Percentiles rank a stretch among this genome's conserved stretches.
Evolutionary conservation across 2,113 vertebrate genomes (phyloP).

Genomic region (Opisthocomus hoazin): DNA sequence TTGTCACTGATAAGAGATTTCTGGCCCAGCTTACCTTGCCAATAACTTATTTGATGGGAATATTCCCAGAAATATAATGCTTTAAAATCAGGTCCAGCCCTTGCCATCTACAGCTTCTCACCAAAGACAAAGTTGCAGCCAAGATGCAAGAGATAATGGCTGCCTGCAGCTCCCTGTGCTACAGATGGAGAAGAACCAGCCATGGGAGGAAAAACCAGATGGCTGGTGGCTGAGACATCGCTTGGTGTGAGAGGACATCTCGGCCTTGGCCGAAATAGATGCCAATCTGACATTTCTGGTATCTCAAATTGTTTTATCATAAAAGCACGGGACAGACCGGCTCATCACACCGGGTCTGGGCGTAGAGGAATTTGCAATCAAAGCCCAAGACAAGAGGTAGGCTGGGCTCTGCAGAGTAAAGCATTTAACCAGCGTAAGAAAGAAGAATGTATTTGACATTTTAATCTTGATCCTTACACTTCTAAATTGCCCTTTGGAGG

Average conservation of each 20-base stretch:
- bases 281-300: neutral
- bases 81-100: neutral
- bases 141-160: neutral
- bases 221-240: neutral
- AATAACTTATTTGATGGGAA: neutral
- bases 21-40: slow-evolving; percentile 8
- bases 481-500: neutral
- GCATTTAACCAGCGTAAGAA: neutral
- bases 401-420: neutral
- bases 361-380: fast-evolving
- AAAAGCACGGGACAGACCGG: neutral
- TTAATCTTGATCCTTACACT: neutral
- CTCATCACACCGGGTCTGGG: neutral
- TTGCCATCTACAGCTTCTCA: neutral
- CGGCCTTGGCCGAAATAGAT: neutral
- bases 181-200: neutral
- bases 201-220: neutral
- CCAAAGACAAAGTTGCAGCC: neutral
- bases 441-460: neutral
- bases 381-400: fast-evolving
- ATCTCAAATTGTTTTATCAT: neutral
- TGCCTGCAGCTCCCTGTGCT: neutral
- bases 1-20: neutral
- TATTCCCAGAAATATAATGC: slow-evolving; percentile 21
- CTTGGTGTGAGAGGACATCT: neutral